These are phyloP conservation scores for Nephrotoma guestfalica DNA, from an alignment of 2,888 invertebrate genomes.

Conservation along the genomic window DNA sequence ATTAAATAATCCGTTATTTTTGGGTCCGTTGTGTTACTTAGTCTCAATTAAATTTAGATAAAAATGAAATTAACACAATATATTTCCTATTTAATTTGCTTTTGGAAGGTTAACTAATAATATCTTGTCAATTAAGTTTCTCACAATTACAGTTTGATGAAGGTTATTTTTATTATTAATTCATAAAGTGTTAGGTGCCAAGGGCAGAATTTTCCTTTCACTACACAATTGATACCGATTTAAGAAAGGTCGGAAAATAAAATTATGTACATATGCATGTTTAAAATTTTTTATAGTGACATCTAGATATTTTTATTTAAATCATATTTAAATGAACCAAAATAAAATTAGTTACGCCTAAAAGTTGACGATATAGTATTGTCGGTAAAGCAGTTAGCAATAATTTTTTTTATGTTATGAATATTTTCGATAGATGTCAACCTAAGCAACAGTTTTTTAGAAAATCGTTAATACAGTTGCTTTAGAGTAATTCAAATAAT, in stretches of 20 bases:
- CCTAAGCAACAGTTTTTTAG: neutral
- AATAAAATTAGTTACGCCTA: neutral
- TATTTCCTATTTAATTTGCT: too few relatives aligned
- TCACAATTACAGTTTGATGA: neutral
- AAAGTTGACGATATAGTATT: neutral
- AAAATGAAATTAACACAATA: too few relatives aligned
- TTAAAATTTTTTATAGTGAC: neutral
- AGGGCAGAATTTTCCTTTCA: neutral
- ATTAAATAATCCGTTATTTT: too few relatives aligned
- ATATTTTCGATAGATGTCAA: neutral
- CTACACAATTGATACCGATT: neutral
- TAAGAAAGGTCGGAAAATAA: neutral
- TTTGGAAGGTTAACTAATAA: too few relatives aligned
- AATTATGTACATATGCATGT: neutral
- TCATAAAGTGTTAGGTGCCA: neutral
- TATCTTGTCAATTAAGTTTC: too few relatives aligned
- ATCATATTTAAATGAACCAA: neutral
- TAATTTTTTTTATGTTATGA: neutral
- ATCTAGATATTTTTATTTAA: neutral
- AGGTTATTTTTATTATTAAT: neutral
- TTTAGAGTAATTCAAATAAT: too few relatives aligned
- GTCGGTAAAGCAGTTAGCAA: neutral
- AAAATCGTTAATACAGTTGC: too few relatives aligned
- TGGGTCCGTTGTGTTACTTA: too few relatives aligned
- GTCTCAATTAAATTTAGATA: too few relatives aligned